These are phyloP conservation scores for Phalangium opilio DNA, from an alignment of 2,888 invertebrate species.

Conservation along the genomic window DNA sequence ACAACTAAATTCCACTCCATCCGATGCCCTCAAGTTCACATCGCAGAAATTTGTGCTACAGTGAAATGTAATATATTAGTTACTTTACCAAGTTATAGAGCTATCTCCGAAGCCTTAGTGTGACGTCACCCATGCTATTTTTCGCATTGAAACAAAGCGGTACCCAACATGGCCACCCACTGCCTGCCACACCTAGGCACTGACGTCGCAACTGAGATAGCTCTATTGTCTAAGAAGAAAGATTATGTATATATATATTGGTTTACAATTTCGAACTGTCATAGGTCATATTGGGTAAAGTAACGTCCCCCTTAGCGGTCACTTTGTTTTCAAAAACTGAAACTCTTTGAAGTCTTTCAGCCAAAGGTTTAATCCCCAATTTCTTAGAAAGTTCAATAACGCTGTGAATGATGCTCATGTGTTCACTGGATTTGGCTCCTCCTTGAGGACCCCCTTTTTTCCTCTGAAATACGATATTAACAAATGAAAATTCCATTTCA, in stretches of 20 bases:
- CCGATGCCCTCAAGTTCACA: constrained; percentile 41
- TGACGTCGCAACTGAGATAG: too few species aligned
- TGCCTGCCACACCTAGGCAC: too few species aligned
- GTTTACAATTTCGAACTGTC: constrained; percentile 35
- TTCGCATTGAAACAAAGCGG: too few species aligned
- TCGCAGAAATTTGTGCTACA: constrained; percentile 40
- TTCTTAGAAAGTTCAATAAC: constrained; percentile 26
- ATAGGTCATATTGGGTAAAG: constrained; percentile 32
- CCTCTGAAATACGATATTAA: constrained; percentile 1
- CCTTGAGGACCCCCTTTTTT: constrained; percentile 13
- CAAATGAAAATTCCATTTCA: neutral
- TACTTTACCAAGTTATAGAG: too few species aligned
- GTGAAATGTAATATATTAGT: neutral
- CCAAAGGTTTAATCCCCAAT: constrained; percentile 26
- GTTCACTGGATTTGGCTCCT: constrained; percentile 13
- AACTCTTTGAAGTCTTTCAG: constrained; percentile 25
- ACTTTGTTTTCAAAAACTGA: constrained; percentile 15
- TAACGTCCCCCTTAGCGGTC: constrained; percentile 17
- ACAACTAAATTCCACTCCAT: constrained; percentile 40
- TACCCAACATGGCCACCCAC: too few species aligned
- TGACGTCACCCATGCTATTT: too few species aligned
- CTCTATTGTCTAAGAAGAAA: too few species aligned
- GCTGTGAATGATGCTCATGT: constrained; percentile 22
- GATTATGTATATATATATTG: too few species aligned
- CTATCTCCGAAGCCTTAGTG: too few species aligned